These are phyloP conservation scores for Myotis pilosus DNA, from an alignment of 2,797 vertebrate genomes.

Conservation along the genomic window DNA sequence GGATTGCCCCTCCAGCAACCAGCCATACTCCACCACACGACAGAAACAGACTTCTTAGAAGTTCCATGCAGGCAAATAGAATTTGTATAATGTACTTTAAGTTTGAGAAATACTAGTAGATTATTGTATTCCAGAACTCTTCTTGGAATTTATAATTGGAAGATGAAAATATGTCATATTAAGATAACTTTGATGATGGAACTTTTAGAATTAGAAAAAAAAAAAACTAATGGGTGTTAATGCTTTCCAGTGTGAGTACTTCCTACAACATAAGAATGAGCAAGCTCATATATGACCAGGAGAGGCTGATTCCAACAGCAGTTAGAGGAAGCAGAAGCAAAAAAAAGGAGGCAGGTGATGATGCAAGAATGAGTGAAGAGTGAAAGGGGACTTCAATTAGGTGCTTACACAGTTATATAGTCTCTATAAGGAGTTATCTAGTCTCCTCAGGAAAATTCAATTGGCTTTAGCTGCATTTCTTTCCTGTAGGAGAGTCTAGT, in stretches of 20 bases:
- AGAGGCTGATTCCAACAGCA: not conserved
- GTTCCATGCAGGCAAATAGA: not conserved
- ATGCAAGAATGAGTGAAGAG: not conserved
- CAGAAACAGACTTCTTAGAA: not conserved
- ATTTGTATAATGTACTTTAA: not conserved
- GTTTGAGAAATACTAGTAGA: not conserved
- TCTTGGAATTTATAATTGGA: constrained; percentile 19
- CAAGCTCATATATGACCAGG: not conserved
- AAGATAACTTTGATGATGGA: not conserved
- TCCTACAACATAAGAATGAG: not conserved
- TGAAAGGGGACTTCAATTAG: not conserved
- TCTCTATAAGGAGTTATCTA: not conserved
- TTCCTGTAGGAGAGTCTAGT: not conserved
- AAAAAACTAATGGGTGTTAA: not conserved
- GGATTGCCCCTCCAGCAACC: not conserved
- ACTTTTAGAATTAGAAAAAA: not conserved
- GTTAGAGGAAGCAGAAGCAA: not conserved
- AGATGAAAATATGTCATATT: not conserved
- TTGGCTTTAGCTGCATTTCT: not conserved
- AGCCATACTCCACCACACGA: not conserved
- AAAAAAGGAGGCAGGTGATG: not conserved
- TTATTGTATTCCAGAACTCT: not conserved
- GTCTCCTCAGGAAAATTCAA: not conserved
- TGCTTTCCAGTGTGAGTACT: not conserved
- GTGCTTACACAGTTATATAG: too few species aligned